Conservation (phyloP, 2,797 vertebrate genomes). For the Chelmon rostratus region DNA sequence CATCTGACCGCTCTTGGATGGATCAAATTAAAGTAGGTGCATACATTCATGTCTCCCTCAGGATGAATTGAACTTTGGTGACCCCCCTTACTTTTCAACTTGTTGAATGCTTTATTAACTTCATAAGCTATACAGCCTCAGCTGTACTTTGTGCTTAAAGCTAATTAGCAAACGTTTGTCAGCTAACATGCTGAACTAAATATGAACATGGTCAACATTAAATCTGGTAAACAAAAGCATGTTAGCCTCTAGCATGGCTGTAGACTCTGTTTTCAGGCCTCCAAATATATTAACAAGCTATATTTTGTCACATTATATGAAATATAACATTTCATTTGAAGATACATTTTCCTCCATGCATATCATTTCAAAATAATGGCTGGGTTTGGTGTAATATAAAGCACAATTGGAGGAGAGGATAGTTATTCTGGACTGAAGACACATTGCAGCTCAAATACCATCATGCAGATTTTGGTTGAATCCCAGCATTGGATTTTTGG, state of each 20-base stretch:
- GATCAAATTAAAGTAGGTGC: no score
- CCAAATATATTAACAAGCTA: neutral
- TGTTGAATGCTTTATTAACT: no score
- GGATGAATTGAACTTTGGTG: no score
- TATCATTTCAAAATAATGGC: slow-evolving; percentile 2
- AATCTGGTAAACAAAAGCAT: neutral
- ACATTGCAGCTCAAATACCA: slow-evolving; percentile 42
- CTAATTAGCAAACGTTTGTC: neutral
- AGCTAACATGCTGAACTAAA: no score
- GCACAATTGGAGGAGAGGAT: slow-evolving; percentile 5
- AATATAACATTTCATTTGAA: slow-evolving; percentile 11
- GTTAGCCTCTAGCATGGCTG: neutral
- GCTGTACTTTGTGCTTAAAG: neutral
- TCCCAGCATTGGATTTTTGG: slow-evolving; percentile 54
- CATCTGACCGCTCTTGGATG: no score
- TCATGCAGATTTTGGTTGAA: slow-evolving; percentile 58
- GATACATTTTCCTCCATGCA: neutral
- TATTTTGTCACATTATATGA: neutral
- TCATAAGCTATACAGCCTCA: no score
- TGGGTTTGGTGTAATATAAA: slow-evolving; percentile 11
- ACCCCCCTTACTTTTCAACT: no score
- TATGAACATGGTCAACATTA: neutral
- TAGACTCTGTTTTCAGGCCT: neutral
- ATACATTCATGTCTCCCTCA: no score
- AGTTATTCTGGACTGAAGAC: slow-evolving; percentile 31